Evolutionary conservation across 1,140 invertebrate genomes (phyloP), one percentile per base, ranked within the genome.

Genomic region (Chionoecetes opilio): DNA sequence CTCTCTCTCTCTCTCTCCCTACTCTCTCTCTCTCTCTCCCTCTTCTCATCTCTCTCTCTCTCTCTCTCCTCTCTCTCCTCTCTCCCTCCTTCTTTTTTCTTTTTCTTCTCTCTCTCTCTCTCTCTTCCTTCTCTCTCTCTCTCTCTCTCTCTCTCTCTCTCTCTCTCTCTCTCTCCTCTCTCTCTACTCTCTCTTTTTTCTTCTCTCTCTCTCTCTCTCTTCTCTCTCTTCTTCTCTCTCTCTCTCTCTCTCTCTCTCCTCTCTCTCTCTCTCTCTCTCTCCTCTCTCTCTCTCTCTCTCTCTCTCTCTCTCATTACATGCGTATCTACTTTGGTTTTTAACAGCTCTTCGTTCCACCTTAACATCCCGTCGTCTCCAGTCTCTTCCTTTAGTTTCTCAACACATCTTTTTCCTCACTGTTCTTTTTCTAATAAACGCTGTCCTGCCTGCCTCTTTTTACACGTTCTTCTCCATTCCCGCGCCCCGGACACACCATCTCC

Each of bases 241-340:
- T n/a, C n/a, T 41, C 38, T 38, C 38, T 14, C 29, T 34, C 46
- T 37, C 35, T 38, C 17, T 26, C 31, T 46, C 46, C 31, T 41
- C 31, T n/a, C 37, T 38, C 31, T 29, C 17, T 53, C 21, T 90
- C 29, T 46, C 46, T 38, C 88, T 41, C 21, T 29, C 88, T 37
- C 37, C 32, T 35, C 21, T 5, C 63, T 41, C 88, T 90, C 88
- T 90, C 88, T 90, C 88, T 46, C 34, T 46, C 31, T 41, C 90
- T 41, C 53, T 82, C 63, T 41, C 53, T 14, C 29, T 41, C 38
- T 41, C 14, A 14, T n/a, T 3, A 41, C 38, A 41, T 41, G 38
- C 14, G 38, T 14, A 41, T 41, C 5, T 41, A 41, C 46, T 53
- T 53, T 2, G 21, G 21, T 53, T 53, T 53, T 53, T 53, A 1